Conservation (phyloP, 2,113 vertebrate genomes). For the Pygathrix nemaeus region DNA sequence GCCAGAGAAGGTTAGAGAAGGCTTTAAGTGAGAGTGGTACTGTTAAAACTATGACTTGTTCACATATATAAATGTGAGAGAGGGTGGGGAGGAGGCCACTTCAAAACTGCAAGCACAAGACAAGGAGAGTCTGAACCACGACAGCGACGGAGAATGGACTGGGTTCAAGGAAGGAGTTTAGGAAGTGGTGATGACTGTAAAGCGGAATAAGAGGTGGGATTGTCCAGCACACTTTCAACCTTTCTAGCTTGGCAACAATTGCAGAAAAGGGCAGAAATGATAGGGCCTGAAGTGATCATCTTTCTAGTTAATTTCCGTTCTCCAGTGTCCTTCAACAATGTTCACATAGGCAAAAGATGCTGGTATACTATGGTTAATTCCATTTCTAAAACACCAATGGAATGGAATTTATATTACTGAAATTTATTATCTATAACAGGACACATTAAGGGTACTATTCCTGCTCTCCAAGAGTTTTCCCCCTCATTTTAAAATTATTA, state of each 20-base stretch:
- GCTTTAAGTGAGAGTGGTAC: not conserved
- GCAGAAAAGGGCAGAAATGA: not conserved
- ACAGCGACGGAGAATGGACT: not conserved
- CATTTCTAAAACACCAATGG: not conserved
- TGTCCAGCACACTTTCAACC: not conserved
- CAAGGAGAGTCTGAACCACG: not conserved
- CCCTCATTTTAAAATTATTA: constrained; percentile 14
- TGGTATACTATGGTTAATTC: not conserved
- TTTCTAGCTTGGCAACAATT: not conserved
- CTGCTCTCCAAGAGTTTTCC: not conserved
- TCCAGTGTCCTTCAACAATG: not conserved
- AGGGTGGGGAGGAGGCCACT: not conserved
- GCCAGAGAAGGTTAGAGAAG: not conserved
- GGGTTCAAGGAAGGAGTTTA: not conserved
- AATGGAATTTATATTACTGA: not conserved
- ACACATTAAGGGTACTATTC: not conserved
- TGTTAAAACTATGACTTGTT: not conserved
- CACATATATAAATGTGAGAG: not conserved
- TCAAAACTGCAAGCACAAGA: not conserved
- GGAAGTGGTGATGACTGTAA: not conserved
- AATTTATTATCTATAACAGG: not conserved
- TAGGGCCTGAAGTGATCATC: not conserved
- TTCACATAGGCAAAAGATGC: not conserved
- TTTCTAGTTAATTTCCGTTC: constrained; percentile 4
- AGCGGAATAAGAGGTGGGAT: not conserved